Base-by-base conservation (phyloP, 2,888 invertebrate species). In the Eubasilissa splendida region DNA sequence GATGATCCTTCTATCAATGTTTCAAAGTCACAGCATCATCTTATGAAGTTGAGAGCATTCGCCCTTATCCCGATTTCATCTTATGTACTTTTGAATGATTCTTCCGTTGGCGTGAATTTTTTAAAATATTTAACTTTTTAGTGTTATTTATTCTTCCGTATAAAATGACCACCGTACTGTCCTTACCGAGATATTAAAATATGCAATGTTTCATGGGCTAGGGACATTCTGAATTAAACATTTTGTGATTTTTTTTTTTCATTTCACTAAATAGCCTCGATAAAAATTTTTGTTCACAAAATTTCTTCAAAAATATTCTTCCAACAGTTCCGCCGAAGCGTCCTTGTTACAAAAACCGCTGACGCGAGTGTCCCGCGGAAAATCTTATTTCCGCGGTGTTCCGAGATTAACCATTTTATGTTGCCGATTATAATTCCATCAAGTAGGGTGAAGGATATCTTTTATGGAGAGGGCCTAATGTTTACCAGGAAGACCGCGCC, bases 351-450 rank as follows among this genome's bases (percentile, higher is more conserved):
- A n/a, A 56, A 54, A 71, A 71, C 2, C 52, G n/a, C 5, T n/a
- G 70, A 71, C 54, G 22, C 71, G 8, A 54, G 66, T 33, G 31
- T 22, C 12, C 66, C 66, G 42, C 56, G 54, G n/a, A 71, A 71
- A 31, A 53, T 77, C 68, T 42, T 11, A 14, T 65, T 59, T 73
- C 31, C 52, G 53, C 76, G 59, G 50, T 79, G 52, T 50, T 50
- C 56, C 56, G 53, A 75, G 70, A 71, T 71, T 71, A 54, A 68
- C 79, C 75, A 59, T 75, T 79, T 79, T 60, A 60, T 76, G 53
- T 53, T 75, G 68, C 66, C 79, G 79, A 79, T 79, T 79, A 79
- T 79, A 75, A 79, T 75, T 59, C 76, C 79, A 70, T 79, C 75
- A 79, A 75, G 70, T 50, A 50, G 75, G 75, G 76, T 59, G 75